Conservation (phyloP, 2,888 invertebrate species). For the Saturnia pavonia region DNA sequence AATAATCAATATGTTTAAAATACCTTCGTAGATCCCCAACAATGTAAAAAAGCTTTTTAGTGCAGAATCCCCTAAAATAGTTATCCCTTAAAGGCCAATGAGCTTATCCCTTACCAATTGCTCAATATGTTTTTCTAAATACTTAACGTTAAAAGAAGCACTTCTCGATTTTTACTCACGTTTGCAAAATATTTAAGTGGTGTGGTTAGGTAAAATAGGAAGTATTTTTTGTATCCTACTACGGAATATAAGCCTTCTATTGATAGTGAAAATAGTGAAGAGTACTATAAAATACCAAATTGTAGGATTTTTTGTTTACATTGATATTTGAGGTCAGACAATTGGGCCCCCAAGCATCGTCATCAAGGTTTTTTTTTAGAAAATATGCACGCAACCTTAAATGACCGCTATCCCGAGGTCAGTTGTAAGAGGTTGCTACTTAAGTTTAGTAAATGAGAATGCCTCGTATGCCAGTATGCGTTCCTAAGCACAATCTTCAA, state of each 20-base stretch:
- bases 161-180: conserved; percentile 17
- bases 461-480: too few species aligned
- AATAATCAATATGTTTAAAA: conserved; percentile 25
- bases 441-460: too few species aligned
- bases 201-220: neutral
- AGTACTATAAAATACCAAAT: neutral
- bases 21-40: conserved; percentile 35
- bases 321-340: neutral
- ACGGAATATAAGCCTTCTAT: neutral
- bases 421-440: too few species aligned
- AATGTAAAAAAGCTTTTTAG: conserved; percentile 38
- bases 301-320: too few species aligned
- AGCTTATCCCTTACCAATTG: conserved; percentile 38
- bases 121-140: neutral
- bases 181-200: neutral
- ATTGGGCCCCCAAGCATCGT: too few species aligned
- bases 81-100: conserved; percentile 47
- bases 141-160: neutral
- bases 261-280: neutral
- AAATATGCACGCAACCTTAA: too few species aligned
- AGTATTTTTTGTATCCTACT: neutral
- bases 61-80: conserved; percentile 40
- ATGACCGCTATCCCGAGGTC: too few species aligned
- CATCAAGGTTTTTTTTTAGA: too few species aligned
- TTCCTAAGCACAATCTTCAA: too few species aligned